Evolutionary conservation across 2,888 invertebrate species (phyloP).

Genomic region (Cosmorhoe ocellata): DNA sequence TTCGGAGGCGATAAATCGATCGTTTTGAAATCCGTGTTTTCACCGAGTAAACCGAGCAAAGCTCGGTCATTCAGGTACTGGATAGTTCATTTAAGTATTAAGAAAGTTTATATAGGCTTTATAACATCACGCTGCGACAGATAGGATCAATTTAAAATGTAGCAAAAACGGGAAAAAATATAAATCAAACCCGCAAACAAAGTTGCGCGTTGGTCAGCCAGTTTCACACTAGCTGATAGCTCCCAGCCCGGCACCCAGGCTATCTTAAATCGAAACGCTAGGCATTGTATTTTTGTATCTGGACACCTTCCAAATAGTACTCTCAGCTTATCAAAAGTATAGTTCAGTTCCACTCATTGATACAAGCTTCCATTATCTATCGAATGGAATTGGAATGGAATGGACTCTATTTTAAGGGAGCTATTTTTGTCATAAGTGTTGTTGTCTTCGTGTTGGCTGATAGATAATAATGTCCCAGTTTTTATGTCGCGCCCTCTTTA

Average conservation of each 20-base stretch:
- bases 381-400: conserved; percentile 26
- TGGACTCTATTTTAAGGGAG: conserved; percentile 25
- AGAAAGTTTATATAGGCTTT: too few relatives aligned
- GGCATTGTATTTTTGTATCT: conserved; percentile 79
- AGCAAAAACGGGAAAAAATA: too few relatives aligned
- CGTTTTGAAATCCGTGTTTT: too few relatives aligned
- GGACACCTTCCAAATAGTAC: conserved; percentile 77
- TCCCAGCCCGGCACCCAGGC: conserved; percentile 50
- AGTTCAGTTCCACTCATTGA: conserved; percentile 33
- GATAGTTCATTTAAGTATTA: too few relatives aligned
- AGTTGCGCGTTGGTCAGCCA: background rate
- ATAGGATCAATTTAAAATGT: too few relatives aligned
- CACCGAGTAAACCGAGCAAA: too few relatives aligned
- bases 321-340: conserved; percentile 62
- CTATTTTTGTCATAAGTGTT: conserved; percentile 28
- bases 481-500: background rate
- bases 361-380: conserved; percentile 29
- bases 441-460: conserved; percentile 8
- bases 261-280: conserved; percentile 61
- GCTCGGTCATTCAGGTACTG: too few relatives aligned
- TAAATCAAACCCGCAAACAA: too few relatives aligned
- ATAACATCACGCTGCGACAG: too few relatives aligned
- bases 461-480: conserved; percentile 19
- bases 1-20: too few relatives aligned
- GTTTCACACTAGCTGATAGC: background rate